Evolutionary conservation across 2,888 invertebrate genomes (phyloP).

Genomic region (Drosophila testacea): DNA sequence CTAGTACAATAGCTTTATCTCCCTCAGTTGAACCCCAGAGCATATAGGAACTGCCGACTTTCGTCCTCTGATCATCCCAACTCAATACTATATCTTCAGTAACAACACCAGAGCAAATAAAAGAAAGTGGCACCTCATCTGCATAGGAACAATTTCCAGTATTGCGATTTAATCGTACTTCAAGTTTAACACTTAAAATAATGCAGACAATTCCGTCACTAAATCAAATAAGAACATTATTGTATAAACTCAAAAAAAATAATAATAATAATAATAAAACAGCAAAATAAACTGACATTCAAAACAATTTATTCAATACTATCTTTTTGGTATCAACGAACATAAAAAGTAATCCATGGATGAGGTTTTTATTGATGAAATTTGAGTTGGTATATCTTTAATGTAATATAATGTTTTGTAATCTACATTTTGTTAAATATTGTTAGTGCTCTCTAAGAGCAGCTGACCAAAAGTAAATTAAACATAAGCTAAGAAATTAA

Average conservation of each 20-base stretch:
- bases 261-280: not conserved
- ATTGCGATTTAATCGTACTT: not conserved
- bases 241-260: not conserved
- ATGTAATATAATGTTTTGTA: too few species aligned
- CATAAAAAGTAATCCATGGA: too few species aligned
- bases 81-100: constrained; percentile 1
- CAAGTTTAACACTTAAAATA: not conserved
- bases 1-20: not conserved
- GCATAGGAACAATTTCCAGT: constrained; percentile 23
- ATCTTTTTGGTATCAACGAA: not conserved
- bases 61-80: not conserved
- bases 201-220: not conserved
- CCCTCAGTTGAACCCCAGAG: not conserved
- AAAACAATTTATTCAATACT: not conserved
- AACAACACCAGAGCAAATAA: constrained; percentile 2
- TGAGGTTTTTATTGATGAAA: too few species aligned
- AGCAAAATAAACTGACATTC: not conserved
- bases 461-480: too few species aligned
- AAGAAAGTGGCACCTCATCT: not conserved
- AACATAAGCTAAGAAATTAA: too few species aligned
- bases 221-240: not conserved
- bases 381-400: too few species aligned
- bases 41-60: not conserved
- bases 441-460: too few species aligned
- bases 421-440: too few species aligned